Evolutionary conservation across 2,888 invertebrate genomes (phyloP).

Genomic region (Ptilodon capucinus): DNA sequence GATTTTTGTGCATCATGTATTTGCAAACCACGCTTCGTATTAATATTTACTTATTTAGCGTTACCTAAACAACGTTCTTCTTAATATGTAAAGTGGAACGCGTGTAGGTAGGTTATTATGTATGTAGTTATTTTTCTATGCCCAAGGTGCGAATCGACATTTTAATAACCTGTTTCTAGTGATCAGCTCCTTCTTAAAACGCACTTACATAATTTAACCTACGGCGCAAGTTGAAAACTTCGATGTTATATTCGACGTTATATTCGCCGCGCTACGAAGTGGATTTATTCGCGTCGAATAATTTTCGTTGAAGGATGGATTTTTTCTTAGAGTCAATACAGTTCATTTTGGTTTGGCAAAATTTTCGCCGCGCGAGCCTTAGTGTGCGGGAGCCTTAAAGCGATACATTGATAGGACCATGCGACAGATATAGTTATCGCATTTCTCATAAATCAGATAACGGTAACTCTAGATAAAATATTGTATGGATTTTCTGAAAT

Average conservation of each 20-base stretch:
- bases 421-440: background rate
- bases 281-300: no score
- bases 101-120: slow-evolving; percentile 14
- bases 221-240: slow-evolving; percentile 6
- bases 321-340: no score
- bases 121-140: slow-evolving; percentile 18
- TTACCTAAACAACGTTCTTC: background rate
- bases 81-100: slow-evolving; percentile 7
- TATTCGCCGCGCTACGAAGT: no score
- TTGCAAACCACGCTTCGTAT: no score
- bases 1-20: no score
- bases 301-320: no score
- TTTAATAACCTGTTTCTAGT: slow-evolving; percentile 31
- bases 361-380: no score
- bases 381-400: background rate
- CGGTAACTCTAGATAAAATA: background rate
- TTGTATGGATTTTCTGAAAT: background rate
- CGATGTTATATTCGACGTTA: no score
- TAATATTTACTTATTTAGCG: no score
- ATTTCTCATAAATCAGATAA: background rate
- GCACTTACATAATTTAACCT: slow-evolving; percentile 16
- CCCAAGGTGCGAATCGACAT: slow-evolving; percentile 28
- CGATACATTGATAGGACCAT: background rate
- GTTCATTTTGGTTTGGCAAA: no score
- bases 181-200: slow-evolving; percentile 16